Base-by-base conservation (phyloP, 1,140 invertebrate genomes). In the Atta cephalotes region DNA sequence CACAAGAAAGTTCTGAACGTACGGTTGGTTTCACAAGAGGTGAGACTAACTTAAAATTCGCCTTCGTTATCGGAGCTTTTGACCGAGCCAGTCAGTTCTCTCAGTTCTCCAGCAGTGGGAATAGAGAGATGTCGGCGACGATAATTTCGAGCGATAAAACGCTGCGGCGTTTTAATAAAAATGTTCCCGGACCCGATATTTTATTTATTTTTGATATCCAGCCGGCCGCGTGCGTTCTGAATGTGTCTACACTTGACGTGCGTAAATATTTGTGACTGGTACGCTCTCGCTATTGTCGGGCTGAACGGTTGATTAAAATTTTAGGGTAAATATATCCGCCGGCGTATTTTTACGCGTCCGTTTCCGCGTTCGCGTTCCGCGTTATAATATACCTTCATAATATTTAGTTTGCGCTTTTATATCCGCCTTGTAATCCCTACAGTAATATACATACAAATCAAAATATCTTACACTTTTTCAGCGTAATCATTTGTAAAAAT, bases 221-320 rank as follows among this genome's bases (percentile, higher is more conserved):
- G 39, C 70, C 70, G 56, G 80, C 70, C 80, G 80, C 80, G 80
- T 84, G 80, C 68, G 80, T 76, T 84, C 80, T 63, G 80, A 84
- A 84, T 84, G 80, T 82, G 80, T 84, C 80, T 84, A 84, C 80
- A 84, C 80, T 84, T 84, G 80, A 84, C 80, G 80, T 84, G 56
- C 80, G 80, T 84, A 84, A 84, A 84, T 84, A 84, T 84, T 84
- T 84, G 80, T 84, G 80, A 84, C 80, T 84, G 80, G 80, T 84
- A 49, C 80, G 80, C 80, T 84, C 80, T 76, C 58, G 80, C 80
- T 84, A 84, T 84, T 84, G 80, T 84, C 80, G 80, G 70, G 70
- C 80, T 76, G 80, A 84, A 84, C 80, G 80, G 70, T 84, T 84
- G 80, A 84, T 84, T 84, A 84, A 84, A 84, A 84, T 84, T 84